Percentiles rank a stretch among this genome's conserved stretches.
Evolutionary conservation across 2,113 vertebrate genomes (phyloP).

Genomic region (Heterotilapia buettikoferi): DNA sequence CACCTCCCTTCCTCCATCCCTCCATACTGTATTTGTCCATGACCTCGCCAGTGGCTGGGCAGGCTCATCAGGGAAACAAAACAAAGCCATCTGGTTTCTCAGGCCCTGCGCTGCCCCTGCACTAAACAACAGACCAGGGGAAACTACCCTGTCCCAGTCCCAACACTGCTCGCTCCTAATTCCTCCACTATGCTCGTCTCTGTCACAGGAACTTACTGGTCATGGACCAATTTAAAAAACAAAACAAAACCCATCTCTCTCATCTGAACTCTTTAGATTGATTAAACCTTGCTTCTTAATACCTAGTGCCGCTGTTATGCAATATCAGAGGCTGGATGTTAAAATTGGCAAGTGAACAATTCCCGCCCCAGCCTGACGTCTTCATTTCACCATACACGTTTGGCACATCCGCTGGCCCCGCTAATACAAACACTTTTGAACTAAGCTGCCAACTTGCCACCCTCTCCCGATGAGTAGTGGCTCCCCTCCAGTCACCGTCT

Average conservation of each 20-base stretch:
- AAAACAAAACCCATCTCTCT: neutral
- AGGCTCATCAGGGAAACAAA: slow-evolving; percentile 63
- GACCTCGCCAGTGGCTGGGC: slow-evolving; percentile 62
- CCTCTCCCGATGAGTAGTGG: neutral
- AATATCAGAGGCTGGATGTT: neutral
- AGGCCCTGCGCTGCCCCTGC: slow-evolving; percentile 70
- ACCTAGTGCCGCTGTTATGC: neutral
- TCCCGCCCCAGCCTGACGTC: neutral
- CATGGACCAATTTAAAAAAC: neutral
- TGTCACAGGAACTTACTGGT: neutral
- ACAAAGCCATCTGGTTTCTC: slow-evolving; percentile 83
- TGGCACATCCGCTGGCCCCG: neutral
- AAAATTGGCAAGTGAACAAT: neutral
- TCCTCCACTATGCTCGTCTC: neutral
- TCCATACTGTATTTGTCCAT: slow-evolving; percentile 46
- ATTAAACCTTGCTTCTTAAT: neutral
- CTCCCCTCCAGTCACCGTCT: neutral
- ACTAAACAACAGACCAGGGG: slow-evolving; percentile 59
- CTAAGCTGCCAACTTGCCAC: neutral
- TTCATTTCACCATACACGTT: neutral
- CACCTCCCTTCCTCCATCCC: slow-evolving; percentile 23
- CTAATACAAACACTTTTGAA: neutral
- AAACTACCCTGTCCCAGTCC: slow-evolving; percentile 52
- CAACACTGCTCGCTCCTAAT: slow-evolving; percentile 15
- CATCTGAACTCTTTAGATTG: neutral